Percentiles rank a stretch among this genome's conserved stretches.
Conservation (phyloP, 92 coral and sea anemone species). For the Palythoa grandis region DNA sequence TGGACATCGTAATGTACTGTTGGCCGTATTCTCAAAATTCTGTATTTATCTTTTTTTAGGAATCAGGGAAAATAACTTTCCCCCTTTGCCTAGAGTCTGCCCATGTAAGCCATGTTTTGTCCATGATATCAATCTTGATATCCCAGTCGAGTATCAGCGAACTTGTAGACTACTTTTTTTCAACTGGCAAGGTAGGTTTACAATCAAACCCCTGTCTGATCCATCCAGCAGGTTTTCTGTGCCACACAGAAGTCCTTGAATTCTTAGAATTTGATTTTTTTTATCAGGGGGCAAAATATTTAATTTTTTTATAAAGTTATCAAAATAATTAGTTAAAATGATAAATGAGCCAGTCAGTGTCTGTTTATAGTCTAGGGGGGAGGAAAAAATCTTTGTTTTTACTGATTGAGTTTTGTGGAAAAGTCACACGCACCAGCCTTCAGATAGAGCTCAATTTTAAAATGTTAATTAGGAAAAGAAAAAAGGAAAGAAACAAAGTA, state of each 20-base stretch:
- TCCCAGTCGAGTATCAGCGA: slow-evolving; percentile 88
- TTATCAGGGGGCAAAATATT: too few species aligned
- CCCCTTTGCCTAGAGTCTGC: slow-evolving; percentile 79
- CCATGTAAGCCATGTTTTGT: slow-evolving; percentile 92
- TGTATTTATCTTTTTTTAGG: slow-evolving; percentile 39
- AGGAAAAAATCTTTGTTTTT: not conserved
- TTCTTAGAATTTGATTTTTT: too few species aligned
- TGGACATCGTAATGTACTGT: not conserved
- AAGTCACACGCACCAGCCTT: too few species aligned
- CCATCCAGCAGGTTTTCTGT: too few species aligned
- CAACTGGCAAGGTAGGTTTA: slow-evolving; percentile 86
- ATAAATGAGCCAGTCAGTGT: too few species aligned
- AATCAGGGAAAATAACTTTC: slow-evolving; percentile 97
- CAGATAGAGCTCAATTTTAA: not conserved
- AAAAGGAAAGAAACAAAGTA: too few species aligned
- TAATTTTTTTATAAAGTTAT: too few species aligned
- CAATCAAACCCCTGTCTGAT: not conserved
- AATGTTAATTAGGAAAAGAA: not conserved
- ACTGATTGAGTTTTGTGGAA: not conserved
- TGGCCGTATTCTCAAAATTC: not conserved
- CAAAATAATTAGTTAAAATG: too few species aligned
- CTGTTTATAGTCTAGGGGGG: too few species aligned
- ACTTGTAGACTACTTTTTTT: slow-evolving; percentile 76
- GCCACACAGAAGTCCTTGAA: too few species aligned
- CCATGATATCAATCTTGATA: slow-evolving; percentile 91